Percentiles rank a stretch among this genome's conserved stretches.
phyloP scores from a whole-genome alignment of 2,888 invertebrate species.

The Phania funesta region DNA sequence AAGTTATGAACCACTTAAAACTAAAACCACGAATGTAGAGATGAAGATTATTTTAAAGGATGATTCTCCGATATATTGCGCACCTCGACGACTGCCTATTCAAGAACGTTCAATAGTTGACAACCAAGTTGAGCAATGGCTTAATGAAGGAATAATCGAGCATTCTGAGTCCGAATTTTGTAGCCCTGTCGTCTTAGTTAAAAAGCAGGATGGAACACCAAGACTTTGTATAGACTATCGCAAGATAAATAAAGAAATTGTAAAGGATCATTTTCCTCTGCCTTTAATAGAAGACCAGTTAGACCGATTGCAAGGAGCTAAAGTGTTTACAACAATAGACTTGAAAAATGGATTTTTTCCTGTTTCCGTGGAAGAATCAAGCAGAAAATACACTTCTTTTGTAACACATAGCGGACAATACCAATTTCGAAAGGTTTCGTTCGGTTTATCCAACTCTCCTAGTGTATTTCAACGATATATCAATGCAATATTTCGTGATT shows the following conservation, averaged over 20 bases:
- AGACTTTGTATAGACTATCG: slow-evolving; percentile 71
- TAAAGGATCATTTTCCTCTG: slow-evolving; percentile 70
- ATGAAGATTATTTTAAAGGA: too few species aligned
- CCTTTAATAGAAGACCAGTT: slow-evolving; percentile 73
- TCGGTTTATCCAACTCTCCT: too few species aligned
- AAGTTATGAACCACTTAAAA: too few species aligned
- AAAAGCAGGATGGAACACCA: slow-evolving; percentile 54
- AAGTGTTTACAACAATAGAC: slow-evolving; percentile 67
- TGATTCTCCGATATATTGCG: slow-evolving; percentile 65
- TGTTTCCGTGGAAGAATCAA: slow-evolving; percentile 69
- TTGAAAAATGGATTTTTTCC: slow-evolving; percentile 75
- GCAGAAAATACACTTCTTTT: slow-evolving; percentile 63
- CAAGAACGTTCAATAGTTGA: slow-evolving; percentile 42
- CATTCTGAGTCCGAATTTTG: slow-evolving; percentile 66
- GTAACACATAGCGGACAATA: not conserved
- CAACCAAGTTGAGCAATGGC: slow-evolving; percentile 43
- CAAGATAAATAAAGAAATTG: slow-evolving; percentile 62
- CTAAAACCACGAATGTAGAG: too few species aligned
- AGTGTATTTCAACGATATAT: not conserved
- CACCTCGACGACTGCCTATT: slow-evolving; percentile 26
- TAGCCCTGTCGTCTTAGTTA: slow-evolving; percentile 70
- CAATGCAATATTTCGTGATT: not conserved
- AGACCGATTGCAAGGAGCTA: slow-evolving; percentile 70
- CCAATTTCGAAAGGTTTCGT: not conserved
- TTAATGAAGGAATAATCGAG: slow-evolving; percentile 49